These are phyloP conservation scores for Ophiodon elongatus DNA, from an alignment of 2,113 vertebrate genomes.

Conservation along the genomic window DNA sequence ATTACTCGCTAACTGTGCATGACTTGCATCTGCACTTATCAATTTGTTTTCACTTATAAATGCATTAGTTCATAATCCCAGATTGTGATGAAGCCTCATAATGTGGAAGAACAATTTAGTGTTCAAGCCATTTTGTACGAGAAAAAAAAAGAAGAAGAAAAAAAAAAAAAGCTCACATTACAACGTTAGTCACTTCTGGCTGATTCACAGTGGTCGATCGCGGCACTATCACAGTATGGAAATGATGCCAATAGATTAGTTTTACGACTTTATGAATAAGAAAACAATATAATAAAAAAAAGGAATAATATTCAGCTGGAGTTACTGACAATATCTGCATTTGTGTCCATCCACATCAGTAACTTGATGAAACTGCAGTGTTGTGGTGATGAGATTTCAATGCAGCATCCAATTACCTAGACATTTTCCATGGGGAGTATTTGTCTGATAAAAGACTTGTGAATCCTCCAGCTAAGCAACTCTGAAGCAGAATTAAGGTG, in stretches of 20 bases:
- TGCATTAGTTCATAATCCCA: not conserved
- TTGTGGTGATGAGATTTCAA: not conserved
- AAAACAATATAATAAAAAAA: not conserved
- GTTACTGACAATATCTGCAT: not conserved
- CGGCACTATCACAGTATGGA: not conserved
- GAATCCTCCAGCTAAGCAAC: not conserved
- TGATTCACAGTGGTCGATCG: not conserved
- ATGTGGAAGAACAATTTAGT: constrained; percentile 4
- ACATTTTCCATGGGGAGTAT: not conserved
- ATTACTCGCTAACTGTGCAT: not conserved
- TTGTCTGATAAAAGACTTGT: constrained; percentile 5
- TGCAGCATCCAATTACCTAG: not conserved
- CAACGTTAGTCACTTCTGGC: not conserved
- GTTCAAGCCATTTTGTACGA: not conserved
- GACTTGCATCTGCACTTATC: not conserved
- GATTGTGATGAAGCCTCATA: not conserved
- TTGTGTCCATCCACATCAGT: not conserved
- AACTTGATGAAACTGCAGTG: not conserved
- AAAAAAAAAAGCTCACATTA: not conserved
- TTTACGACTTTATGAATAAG: not conserved
- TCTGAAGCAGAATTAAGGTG: constrained; percentile 13
- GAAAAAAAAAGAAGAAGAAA: not conserved
- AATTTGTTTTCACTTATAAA: not conserved
- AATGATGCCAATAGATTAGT: not conserved
- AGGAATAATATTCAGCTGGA: not conserved